Evolutionary conservation across 35 echinoderm and acorn worm species (phyloP).

Genomic region (Ptychodera flava): DNA sequence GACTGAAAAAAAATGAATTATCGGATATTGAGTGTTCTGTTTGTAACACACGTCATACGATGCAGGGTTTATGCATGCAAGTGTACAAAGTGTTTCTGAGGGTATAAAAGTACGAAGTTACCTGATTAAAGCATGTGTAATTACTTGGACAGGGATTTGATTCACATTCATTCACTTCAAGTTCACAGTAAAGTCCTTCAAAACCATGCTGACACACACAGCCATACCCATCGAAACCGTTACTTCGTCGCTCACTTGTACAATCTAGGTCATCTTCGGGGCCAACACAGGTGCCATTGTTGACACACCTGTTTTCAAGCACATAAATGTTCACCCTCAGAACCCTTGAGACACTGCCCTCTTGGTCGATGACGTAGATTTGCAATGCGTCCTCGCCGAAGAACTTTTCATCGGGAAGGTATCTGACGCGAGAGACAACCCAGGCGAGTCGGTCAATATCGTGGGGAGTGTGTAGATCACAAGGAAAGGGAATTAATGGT

Average conservation of each 20-base stretch:
- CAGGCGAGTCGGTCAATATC: not conserved
- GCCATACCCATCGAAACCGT: not conserved
- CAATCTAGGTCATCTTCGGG: not conserved
- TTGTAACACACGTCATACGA: no score
- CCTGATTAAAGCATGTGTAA: not conserved
- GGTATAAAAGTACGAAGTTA: no score
- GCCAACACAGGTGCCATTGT: not conserved
- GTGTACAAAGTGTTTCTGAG: no score
- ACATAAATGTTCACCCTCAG: not conserved
- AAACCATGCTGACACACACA: not conserved
- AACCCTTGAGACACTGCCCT: not conserved
- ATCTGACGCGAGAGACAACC: not conserved
- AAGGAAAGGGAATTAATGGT: not conserved
- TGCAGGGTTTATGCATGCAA: no score
- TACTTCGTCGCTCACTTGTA: not conserved
- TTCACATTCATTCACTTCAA: not conserved
- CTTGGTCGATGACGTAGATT: not conserved
- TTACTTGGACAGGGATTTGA: not conserved
- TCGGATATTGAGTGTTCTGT: no score
- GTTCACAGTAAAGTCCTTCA: not conserved
- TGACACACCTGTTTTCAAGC: not conserved
- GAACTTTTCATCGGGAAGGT: not conserved
- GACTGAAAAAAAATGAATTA: no score
- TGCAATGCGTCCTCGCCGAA: not conserved
- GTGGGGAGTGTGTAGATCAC: not conserved